These are phyloP conservation scores for Tachina grossa DNA, from an alignment of 2,888 invertebrate species.

Conservation along the genomic window DNA sequence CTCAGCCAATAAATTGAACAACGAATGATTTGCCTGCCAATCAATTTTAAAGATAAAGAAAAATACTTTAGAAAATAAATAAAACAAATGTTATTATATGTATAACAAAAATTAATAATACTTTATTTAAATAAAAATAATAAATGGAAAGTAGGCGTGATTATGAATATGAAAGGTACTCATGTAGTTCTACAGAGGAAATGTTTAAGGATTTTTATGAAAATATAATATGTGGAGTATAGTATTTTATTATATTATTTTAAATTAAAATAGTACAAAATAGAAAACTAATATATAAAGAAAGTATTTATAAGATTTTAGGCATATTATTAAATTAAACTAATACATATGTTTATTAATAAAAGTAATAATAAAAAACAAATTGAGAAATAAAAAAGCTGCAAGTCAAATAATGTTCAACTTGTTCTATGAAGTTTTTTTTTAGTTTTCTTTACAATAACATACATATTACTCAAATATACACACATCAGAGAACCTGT, in stretches of 20 bases:
- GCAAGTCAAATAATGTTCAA: constrained; percentile 47
- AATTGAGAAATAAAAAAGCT: constrained; percentile 35
- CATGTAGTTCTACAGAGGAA: constrained; percentile 51
- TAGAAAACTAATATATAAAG: constrained; percentile 56
- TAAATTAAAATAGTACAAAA: constrained; percentile 47
- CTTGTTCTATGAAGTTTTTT: constrained; percentile 38
- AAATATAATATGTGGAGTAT: constrained; percentile 8
- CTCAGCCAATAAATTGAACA: not conserved
- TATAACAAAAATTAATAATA: constrained; percentile 69
- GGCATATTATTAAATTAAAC: constrained; percentile 23
- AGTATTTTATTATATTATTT: constrained; percentile 15
- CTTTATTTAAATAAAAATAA: constrained; percentile 64
- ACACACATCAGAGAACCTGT: not conserved
- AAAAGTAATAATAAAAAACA: constrained; percentile 18
- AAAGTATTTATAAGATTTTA: constrained; percentile 32
- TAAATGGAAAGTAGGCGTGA: constrained; percentile 35
- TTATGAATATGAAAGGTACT: constrained; percentile 58
- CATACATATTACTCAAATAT: constrained; percentile 29
- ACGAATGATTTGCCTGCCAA: not conserved
- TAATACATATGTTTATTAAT: constrained; percentile 6
- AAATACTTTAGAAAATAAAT: constrained; percentile 17
- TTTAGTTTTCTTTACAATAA: constrained; percentile 38
- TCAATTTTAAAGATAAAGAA: not conserved
- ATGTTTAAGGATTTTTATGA: constrained; percentile 22
- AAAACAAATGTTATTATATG: constrained; percentile 17